phyloP scores from a whole-genome alignment of 2,888 invertebrate species.

The Barypeithes pellucidus region DNA sequence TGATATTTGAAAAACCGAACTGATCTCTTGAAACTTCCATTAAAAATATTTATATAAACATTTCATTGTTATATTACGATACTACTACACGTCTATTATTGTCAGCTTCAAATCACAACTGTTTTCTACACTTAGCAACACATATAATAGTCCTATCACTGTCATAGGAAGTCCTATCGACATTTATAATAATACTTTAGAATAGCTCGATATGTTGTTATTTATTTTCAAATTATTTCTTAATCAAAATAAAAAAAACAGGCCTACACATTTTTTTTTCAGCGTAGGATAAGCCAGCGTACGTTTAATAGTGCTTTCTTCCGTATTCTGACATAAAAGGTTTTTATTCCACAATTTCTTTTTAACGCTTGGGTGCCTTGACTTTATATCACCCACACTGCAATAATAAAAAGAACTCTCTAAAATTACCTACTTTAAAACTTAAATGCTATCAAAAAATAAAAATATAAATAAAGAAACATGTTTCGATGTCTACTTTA shows the following conservation, averaged over 20 bases:
- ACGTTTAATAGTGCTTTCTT: conserved; percentile 23
- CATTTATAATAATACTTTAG: conserved; percentile 8
- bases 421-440: conserved; percentile 8
- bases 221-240: conserved; percentile 21
- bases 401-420: conserved; percentile 15
- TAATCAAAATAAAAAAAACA: conserved; percentile 18
- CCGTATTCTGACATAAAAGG: conserved; percentile 15
- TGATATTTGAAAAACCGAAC: not conserved
- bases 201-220: not conserved
- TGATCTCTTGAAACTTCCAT: not conserved
- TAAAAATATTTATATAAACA: conserved; percentile 16
- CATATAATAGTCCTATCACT: conserved; percentile 11
- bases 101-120: conserved; percentile 12
- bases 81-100: not conserved
- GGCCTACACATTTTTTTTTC: conserved; percentile 14
- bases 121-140: not conserved
- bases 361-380: not conserved
- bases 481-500: not conserved
- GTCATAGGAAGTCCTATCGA: not conserved
- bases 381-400: conserved; percentile 18
- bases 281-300: conserved; percentile 11
- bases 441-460: not conserved
- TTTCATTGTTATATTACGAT: conserved; percentile 11
- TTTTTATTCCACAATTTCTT: conserved; percentile 9
- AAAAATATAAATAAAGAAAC: not conserved